These are phyloP conservation scores for Xenopus tropicalis DNA, from an alignment of 2,113 vertebrate genomes.

Conservation along the genomic window UCB_Xtro_10.0 CM004449.2:130234001-130234500, in stretches of 20 bases:
- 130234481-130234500: conserved; percentile 95
- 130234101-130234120: no score
- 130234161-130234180: background rate
- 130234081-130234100: no score
- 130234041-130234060: no score
- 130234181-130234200: conserved; percentile 64
- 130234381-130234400: background rate
- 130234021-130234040: no score
- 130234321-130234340: conserved; percentile 97
- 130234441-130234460: conserved; percentile 94
- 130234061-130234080: no score
- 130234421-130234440: conserved; percentile 82
- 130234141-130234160: no score
- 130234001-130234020: no score
- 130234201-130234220: conserved; percentile 79
- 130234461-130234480: conserved; percentile 92
- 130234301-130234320: conserved; percentile 83
- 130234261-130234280: conserved; percentile 97
- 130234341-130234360: conserved; percentile 73
- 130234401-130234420: no score
- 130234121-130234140: no score
- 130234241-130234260: conserved; percentile 92
- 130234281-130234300: conserved; percentile 78
- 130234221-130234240: conserved; percentile 80
- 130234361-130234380: background rate